phyloP scores from a whole-genome alignment of 2,113 vertebrate species.

The Festucalex cinctus region DNA sequence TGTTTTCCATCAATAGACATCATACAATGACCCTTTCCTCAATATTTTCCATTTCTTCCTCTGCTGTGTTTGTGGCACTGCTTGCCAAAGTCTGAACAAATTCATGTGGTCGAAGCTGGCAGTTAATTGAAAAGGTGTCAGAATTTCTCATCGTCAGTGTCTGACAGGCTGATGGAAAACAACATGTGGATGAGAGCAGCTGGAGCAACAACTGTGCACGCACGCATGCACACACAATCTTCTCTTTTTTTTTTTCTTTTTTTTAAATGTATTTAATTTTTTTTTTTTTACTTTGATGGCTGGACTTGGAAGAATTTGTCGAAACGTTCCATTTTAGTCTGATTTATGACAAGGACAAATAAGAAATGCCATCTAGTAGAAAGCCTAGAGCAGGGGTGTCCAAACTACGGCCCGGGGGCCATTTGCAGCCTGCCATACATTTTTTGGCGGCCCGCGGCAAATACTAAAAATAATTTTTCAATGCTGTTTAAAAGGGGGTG shows the following conservation, averaged over 20 bases:
- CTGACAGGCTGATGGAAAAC: conserved; percentile 32
- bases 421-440: no score
- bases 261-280: no score
- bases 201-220: not conserved
- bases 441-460: no score
- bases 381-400: no score
- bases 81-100: conserved; percentile 30
- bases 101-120: conserved; percentile 38
- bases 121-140: conserved; percentile 52
- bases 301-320: not conserved
- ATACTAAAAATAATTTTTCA: no score
- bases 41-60: conserved; percentile 10
- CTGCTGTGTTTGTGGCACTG: conserved; percentile 26
- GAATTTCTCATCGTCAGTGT: conserved; percentile 20
- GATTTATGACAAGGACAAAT: not conserved
- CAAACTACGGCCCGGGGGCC: no score
- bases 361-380: not conserved
- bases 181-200: conserved; percentile 30
- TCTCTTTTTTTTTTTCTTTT: conserved; percentile 2
- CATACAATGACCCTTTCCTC: conserved; percentile 13
- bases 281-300: conserved; percentile 1
- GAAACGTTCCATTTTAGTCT: not conserved
- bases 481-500: no score
- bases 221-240: not conserved
- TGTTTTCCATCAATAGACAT: not conserved